Evolutionary conservation across 2,113 vertebrate species (phyloP), one percentile per base, ranked within the genome.

Genomic region (Gymnobelideus leadbeateri): DNA sequence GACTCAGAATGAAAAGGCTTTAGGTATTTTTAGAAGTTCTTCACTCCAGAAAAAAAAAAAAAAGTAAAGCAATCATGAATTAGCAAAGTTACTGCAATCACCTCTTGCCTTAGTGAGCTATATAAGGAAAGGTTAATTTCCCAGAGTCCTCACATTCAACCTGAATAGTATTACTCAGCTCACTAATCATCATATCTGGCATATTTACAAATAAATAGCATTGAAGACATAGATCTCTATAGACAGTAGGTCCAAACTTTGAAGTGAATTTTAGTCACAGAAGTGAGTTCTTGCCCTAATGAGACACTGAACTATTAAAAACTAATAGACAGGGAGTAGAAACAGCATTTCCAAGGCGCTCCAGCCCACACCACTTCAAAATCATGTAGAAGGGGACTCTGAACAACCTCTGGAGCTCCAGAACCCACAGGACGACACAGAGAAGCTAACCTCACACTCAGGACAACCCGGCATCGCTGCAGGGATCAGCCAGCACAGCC

Each of bases 11-110:
- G 37, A 26, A 3, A 37, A 55, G 52, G 23, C 28, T 51, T 46
- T 90, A 89, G 43, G n/a, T 95, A 90, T 93, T 95, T 96, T 97
- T 93, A 91, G 96, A 46, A 94, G 57, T 97, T 96, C 50, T 90
- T 94, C 53, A 91, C 47, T 92, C n/a, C 31, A 53, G 89, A 51
- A 53, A 95, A 61, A 61, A 53, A 95, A 61, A 61, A 96, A 93
- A 92, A 23, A 23, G 14, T 0, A 89, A 52, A 52, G 19, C 90
- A 37, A 9, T 96, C 16, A 61, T 84, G 94, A 92, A 95, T 54
- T 51, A 89, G 12, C 89, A 94, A 21, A 23, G 25, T 37, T 93
- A 43, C 93, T 51, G 61, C 55, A 61, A 61, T 61, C 26, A 61
- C 8, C 26, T 61, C 55, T 61, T 61, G 26, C 26, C 26, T 57